Base-by-base conservation (phyloP, 2,113 vertebrate genomes). In the Octodon degus region DNA sequence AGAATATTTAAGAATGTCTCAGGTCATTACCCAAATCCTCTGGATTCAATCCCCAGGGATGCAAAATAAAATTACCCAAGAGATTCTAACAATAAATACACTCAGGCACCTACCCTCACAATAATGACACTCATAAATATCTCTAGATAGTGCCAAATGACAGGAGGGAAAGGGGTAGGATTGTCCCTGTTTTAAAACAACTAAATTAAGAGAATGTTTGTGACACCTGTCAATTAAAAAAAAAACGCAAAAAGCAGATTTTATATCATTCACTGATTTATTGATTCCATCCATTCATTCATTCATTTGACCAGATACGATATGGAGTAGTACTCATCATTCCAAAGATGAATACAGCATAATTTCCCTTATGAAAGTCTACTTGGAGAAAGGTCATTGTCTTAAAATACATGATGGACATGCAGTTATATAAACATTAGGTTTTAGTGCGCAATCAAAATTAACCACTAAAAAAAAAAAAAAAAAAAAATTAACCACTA, bases 391-490 rank as follows among this genome's bases (percentile, higher is more conserved):
- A 93, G 30, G 3, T 4, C 76, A 47, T 20, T 94, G 43, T 63
- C n/a, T 91, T 94, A 81, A 62, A 84, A 58, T 55, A 25, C 76
- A 79, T 37, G 7, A 13, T 81, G 5, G 34, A 76, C 84, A 84
- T 58, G 10, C 34, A 93, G 12, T 89, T 80, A 65, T 22, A 22
- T 80, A 60, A 85, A 37, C 20, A 80, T 20, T 13, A 80, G 5
- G 4, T 55, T 92, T 96, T 84, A 90, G 68, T 65, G 68, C 19
- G 81, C 43, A 94, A 79, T 93, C 40, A 81, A 96, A 91, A 87
- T 87, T 89, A 84, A 9, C 47, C 60, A 87, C 2, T 67, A 62
- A 91, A 79, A n/a, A n/a, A n/a, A n/a, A n/a, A n/a, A n/a, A n/a
- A n/a, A n/a, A n/a, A n/a, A n/a, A n/a, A 81, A 96, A 91, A 87